Base-by-base conservation (phyloP, 2,888 invertebrate species). In the Brachylomia viminalis region DNA sequence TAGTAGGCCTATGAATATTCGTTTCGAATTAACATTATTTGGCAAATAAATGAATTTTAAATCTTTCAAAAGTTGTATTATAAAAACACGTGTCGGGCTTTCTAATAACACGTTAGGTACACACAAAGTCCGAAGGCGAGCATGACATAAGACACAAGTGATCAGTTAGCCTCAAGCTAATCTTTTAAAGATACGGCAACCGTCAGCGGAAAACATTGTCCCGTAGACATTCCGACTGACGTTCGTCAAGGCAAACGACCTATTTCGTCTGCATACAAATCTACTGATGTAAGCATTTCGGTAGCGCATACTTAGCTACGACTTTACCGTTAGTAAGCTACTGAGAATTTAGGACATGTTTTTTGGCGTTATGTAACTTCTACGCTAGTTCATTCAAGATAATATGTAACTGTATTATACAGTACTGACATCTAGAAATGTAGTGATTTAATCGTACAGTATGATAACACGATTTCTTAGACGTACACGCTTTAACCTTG, bases 181-280 rank as follows among this genome's bases (percentile, higher is more conserved):
- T 87, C 86, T 87, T 87, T 87, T 67, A 86, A 86, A 83, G 83
- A 86, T 83, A 86, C 83, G 62, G 71, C 62, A 80, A 66, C 73
- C 80, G 77, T 83, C 77, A 85, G 80, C 86, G 88, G 87, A 86
- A 87, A 62, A 76, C 86, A 83, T 84, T 86, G 86, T 85, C 81
- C 72, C 84, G 71, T 64, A 72, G 72, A 83, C 74, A 85, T 86
- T 85, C 77, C 80, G 71, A 65, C 69, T 80, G 87, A 76, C 79
- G 79, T 87, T 87, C 78, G 86, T 79, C 79, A 87, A 72, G 77
- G 79, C 82, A 78, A 79, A 83, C 71, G 81, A 67, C 75, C 81
- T 75, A 76, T 86, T 86, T 86, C 76, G 86, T 83, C 72, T 80
- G 83, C 86, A 75, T 78, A 79, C 80, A 76, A 85, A 83, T 75